Evolutionary conservation across 1,140 invertebrate species (phyloP), one percentile per base, ranked within the genome.

Genomic region (Wiebesia pumilae): DNA sequence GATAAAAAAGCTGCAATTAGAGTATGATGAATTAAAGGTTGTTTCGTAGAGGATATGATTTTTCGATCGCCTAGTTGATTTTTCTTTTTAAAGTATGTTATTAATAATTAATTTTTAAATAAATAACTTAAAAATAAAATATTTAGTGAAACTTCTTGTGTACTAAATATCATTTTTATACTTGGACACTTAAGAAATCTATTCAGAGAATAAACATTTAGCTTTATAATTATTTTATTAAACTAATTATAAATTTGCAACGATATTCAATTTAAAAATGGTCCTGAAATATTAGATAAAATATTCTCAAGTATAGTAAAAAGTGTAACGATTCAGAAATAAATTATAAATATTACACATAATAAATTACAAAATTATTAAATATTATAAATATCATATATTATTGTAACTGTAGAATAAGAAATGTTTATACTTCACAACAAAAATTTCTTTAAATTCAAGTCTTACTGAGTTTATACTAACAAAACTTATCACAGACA

Each of bases 1-100:
- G 33, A 82, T 82, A 69, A 82, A 69, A 24, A 67, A 47, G 54
- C 78, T 21, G 16, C 54, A 27, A 67, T 81, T 69, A 3, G 35
- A 14, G 21, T 19, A 47, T 58, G 40, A 79, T 58, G 9, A 30
- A 58, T 51, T 58, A 27, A 30, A 27, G n/a, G 69, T 16, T 43
- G 21, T 27, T 75, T 75, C 19, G 35, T 30, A 38, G 27, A 3
- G 71, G 71, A 67, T 40, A 30, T 33, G 38, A 75, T 3, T 19
- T 16, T 38, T 71, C 27, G 3, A 65, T 14, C 14, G 21, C 0
- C 7, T 40, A 3, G 1, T 75, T 24, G 3, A 43, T 75, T 69
- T 75, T 1, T 3, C 19, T n/a, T 35, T 69, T 62, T 16, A 67
- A 30, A 14, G 58, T 16, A 54, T 19, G 6, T 10, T 10, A 54